Conservation (phyloP, 1,140 invertebrate species). For the Dreissena polymorpha region DNA sequence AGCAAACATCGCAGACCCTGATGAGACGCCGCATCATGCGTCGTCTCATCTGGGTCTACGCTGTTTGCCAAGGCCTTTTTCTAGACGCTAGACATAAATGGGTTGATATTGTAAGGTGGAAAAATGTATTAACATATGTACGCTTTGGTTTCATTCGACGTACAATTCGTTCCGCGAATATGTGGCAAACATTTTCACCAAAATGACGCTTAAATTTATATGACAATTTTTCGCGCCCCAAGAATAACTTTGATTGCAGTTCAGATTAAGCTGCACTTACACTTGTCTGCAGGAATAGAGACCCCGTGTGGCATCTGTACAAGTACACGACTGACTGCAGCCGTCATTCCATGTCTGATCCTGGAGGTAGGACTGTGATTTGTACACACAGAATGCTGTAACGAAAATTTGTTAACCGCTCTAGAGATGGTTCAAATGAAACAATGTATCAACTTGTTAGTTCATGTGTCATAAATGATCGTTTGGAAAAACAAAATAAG, state of each 20-base stretch:
- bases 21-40: too few species aligned
- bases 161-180: too few species aligned
- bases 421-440: constrained; percentile 34
- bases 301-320: constrained; percentile 58
- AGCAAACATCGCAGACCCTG: too few species aligned
- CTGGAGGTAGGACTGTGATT: constrained; percentile 57
- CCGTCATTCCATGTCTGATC: constrained; percentile 65
- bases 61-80: too few species aligned
- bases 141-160: background rate
- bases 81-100: too few species aligned
- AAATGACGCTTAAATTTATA: background rate
- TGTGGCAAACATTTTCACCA: background rate
- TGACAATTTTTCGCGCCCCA: too few species aligned
- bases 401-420: background rate
- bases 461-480: constrained; percentile 25
- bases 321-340: constrained; percentile 59
- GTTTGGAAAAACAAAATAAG: constrained; percentile 36
- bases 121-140: background rate
- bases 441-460: constrained; percentile 37
- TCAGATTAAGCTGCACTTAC: constrained; percentile 19
- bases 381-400: constrained; percentile 62
- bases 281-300: constrained; percentile 57
- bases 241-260: too few species aligned
- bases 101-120: background rate
- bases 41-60: too few species aligned